Base-by-base conservation (phyloP, 2,888 invertebrate species). In the Neoaliturus tenellus region DNA sequence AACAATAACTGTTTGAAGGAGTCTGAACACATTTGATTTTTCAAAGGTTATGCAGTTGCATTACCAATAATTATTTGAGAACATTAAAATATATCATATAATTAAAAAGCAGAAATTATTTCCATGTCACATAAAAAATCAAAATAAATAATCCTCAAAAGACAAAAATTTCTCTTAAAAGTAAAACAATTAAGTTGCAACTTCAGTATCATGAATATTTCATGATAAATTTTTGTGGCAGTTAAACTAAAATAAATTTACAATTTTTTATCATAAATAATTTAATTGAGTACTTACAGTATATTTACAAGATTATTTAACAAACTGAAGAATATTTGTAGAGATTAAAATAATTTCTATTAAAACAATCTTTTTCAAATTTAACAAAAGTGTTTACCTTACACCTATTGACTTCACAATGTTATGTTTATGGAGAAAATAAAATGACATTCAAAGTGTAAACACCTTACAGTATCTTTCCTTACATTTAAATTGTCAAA, bases 401-500 rank as follows among this genome's bases (percentile, higher is more conserved):
- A 78, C 48, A 55, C 48, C 33, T 51, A 78, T 78, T 78, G 78
- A 78, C 78, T 78, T 48, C 78, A 78, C 78, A 78, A 78, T 78
- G 78, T 78, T 55, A 78, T 78, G 39, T 51, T 51, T 55, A 55
- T 48, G 48, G 28, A 51, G 12, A 28, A 55, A 33, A 55, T 51
- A 31, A 55, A 5, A 20, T 78, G 28, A 78, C 78, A 78, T 55
- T 78, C 31, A 55, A 78, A 78, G 44, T 48, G 33, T 20, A 51
- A 78, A 78, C 78, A 55, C 6, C 4, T 17, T 78, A 55, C 48
- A 51, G 35, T 78, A 55, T 33, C 55, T 78, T 78, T 78, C 78
- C 78, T 78, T 78, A 78, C 78, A 78, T 55, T 75, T 55, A 78
- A 78, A 78, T 33, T 78, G 78, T 69, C n/a, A 71, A 69, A 82